Evolutionary conservation across 1,140 invertebrate species (phyloP).

Genomic region (Euwallacea similis): DNA sequence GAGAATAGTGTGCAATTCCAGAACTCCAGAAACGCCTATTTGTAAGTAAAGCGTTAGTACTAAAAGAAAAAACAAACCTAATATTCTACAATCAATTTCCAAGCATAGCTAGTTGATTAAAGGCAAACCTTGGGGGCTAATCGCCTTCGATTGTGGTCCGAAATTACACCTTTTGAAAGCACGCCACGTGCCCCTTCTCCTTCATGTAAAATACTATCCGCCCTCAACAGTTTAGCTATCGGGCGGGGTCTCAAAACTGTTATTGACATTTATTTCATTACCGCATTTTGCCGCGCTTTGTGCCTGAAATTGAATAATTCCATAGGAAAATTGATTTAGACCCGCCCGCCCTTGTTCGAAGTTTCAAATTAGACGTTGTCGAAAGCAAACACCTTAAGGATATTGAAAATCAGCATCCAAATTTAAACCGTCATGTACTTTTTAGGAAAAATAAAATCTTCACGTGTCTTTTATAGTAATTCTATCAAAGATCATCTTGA

Average conservation of each 20-base stretch:
- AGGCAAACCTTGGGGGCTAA: slow-evolving; percentile 44
- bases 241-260: slow-evolving; percentile 38
- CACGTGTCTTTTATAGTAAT: too few species aligned
- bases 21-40: too few species aligned
- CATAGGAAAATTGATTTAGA: slow-evolving; percentile 31
- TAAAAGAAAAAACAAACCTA: too few species aligned
- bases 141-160: slow-evolving; percentile 47
- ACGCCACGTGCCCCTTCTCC: slow-evolving; percentile 20
- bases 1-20: too few species aligned
- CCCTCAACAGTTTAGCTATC: slow-evolving; percentile 15
- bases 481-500: too few species aligned
- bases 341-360: background rate
- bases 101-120: background rate
- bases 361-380: background rate
- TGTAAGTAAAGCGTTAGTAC: too few species aligned
- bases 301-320: slow-evolving; percentile 40
- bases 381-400: too few species aligned
- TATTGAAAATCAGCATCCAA: too few species aligned
- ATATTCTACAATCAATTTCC: too few species aligned
- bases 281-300: slow-evolving; percentile 33
- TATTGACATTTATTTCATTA: slow-evolving; percentile 51
- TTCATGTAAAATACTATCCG: slow-evolving; percentile 16
- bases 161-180: slow-evolving; percentile 51
- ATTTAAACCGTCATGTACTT: too few species aligned
- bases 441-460: too few species aligned